Percentiles rank a stretch among this genome's conserved stretches.
Evolutionary conservation across 2,888 invertebrate genomes (phyloP).

Genomic region (Julus scandinavius): DNA sequence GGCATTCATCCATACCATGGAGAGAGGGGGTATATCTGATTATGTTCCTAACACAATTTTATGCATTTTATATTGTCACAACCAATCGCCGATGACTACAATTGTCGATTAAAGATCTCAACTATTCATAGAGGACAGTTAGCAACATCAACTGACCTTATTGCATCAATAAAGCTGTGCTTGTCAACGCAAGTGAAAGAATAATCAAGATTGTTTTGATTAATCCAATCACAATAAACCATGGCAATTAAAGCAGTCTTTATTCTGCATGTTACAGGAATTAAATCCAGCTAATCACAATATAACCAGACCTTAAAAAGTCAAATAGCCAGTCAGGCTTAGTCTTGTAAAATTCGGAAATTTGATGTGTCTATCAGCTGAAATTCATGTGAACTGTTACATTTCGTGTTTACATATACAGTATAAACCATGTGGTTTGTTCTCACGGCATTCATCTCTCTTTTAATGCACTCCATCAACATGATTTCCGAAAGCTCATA

Average conservation of each 20-base stretch:
- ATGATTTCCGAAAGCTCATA: constrained; percentile 16
- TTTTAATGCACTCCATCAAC: constrained; percentile 9
- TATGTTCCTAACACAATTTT: not conserved
- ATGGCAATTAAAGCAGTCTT: too few species aligned
- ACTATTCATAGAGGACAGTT: too few species aligned
- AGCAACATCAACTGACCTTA: too few species aligned
- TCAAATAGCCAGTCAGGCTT: not conserved
- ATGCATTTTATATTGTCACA: not conserved
- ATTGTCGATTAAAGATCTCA: not conserved
- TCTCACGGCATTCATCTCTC: constrained; percentile 17
- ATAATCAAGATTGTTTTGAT: too few species aligned
- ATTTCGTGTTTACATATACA: not conserved
- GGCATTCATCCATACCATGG: not conserved
- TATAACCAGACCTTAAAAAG: not conserved
- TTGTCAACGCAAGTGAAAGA: too few species aligned
- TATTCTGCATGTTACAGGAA: too few species aligned
- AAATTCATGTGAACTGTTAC: not conserved
- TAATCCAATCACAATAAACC: too few species aligned
- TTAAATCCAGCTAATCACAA: too few species aligned
- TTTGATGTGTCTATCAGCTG: not conserved
- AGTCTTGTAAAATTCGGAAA: not conserved
- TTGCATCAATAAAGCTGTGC: too few species aligned
- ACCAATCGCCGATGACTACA: not conserved
- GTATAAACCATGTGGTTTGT: constrained; percentile 9
- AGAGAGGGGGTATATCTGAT: not conserved